phyloP scores from a whole-genome alignment of 2,797 vertebrate species.

The Potorous gilbertii region DNA sequence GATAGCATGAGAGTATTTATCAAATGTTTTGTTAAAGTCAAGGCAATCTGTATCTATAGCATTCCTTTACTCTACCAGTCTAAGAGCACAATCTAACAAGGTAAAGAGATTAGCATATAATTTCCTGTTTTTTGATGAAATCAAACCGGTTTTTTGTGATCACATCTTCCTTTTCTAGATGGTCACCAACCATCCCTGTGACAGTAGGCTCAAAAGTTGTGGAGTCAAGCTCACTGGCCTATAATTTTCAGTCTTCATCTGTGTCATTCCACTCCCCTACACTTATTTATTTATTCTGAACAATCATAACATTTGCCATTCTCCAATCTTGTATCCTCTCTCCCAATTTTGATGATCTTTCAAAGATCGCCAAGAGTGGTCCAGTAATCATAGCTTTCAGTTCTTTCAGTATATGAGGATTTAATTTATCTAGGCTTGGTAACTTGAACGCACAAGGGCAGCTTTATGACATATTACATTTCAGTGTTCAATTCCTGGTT shows the following conservation, averaged over 20 bases:
- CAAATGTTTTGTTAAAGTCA: neutral
- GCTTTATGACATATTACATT: neutral
- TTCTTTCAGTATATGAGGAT: neutral
- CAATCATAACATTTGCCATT: neutral
- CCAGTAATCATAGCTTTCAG: neutral
- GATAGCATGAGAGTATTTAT: neutral
- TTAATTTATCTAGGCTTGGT: neutral
- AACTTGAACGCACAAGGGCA: neutral
- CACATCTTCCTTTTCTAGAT: neutral
- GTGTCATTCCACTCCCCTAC: neutral
- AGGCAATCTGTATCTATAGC: neutral
- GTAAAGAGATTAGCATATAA: neutral
- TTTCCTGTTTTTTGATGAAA: neutral
- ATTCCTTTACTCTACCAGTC: neutral
- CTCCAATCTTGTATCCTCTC: neutral
- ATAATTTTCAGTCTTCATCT: neutral
- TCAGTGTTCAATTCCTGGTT: neutral
- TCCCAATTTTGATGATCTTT: neutral
- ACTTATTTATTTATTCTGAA: neutral
- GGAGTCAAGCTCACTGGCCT: neutral
- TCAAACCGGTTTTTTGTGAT: neutral
- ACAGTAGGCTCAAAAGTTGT: neutral
- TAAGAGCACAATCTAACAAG: neutral
- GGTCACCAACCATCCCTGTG: neutral
- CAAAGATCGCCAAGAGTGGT: neutral